These are phyloP conservation scores for Gibbula magus DNA, from an alignment of 2,888 invertebrate genomes.

Conservation along the genomic window DNA sequence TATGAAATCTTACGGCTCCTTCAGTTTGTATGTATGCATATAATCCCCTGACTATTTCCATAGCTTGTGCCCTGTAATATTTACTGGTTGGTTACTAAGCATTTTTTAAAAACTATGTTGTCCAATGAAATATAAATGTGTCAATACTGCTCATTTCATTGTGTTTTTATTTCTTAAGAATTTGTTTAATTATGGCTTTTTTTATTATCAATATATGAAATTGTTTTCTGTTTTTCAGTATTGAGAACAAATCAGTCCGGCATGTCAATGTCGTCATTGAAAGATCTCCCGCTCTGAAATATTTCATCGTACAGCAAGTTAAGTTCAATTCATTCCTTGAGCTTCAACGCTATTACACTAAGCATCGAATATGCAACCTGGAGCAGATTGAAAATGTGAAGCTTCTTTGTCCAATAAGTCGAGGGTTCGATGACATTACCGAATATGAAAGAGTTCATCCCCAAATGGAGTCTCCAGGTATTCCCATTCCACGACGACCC, in stretches of 20 bases:
- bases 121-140: too few species aligned
- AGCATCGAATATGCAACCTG: conserved; percentile 30
- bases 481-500: neutral
- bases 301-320: conserved; percentile 27
- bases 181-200: too few species aligned
- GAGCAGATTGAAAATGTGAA: conserved; percentile 33
- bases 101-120: too few species aligned
- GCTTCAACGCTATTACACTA: conserved; percentile 28
- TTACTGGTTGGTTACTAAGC: too few species aligned
- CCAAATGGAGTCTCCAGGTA: neutral
- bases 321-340: conserved; percentile 27
- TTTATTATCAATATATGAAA: too few species aligned
- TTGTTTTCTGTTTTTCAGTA: neutral
- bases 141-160: too few species aligned
- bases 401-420: conserved; percentile 25
- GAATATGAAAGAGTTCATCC: neutral
- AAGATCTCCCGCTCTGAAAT: neutral
- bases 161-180: too few species aligned
- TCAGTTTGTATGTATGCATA: too few species aligned
- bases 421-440: neutral
- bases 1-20: too few species aligned
- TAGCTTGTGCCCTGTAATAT: too few species aligned
- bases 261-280: neutral
- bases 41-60: too few species aligned
- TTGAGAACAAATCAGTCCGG: neutral